These are phyloP conservation scores for Apeira syringaria DNA, from an alignment of 2,888 invertebrate genomes.

Conservation along the genomic window DNA sequence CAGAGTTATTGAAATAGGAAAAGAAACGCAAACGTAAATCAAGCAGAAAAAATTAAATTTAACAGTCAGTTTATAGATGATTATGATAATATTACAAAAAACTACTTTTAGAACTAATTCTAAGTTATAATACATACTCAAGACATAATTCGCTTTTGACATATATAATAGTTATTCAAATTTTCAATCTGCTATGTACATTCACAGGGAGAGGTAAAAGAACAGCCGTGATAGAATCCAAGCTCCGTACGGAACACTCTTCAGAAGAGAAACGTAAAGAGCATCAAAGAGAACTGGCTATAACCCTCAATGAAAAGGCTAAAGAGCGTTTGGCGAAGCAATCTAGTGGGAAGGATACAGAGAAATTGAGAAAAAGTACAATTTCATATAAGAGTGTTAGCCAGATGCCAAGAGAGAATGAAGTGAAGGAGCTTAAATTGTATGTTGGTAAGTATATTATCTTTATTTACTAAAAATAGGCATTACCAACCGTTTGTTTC, in stretches of 20 bases:
- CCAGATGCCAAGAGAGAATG: constrained; percentile 96
- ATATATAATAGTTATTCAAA: neutral
- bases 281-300: constrained; percentile 97
- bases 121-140: no score
- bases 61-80: no score
- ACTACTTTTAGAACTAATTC: no score
- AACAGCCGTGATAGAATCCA: constrained; percentile 96
- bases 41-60: no score
- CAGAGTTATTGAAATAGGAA: no score
- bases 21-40: no score
- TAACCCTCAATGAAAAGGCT: constrained; percentile 95
- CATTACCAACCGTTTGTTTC: no score
- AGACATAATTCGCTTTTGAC: constrained; percentile 5
- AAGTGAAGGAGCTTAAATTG: constrained; percentile 96
- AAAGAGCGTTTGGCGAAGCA: constrained; percentile 95
- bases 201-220: constrained; percentile 88
- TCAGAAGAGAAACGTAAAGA: constrained; percentile 98
- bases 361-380: constrained; percentile 96
- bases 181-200: constrained; percentile 7
- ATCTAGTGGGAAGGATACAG: constrained; percentile 92
- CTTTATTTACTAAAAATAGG: no score
- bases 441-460: constrained; percentile 90
- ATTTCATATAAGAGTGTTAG: constrained; percentile 96
- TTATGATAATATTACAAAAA: no score
- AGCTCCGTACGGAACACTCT: constrained; percentile 96